Evolutionary conservation across 2,113 vertebrate species (phyloP).

Genomic region (Salvelinus sp.): DNA sequence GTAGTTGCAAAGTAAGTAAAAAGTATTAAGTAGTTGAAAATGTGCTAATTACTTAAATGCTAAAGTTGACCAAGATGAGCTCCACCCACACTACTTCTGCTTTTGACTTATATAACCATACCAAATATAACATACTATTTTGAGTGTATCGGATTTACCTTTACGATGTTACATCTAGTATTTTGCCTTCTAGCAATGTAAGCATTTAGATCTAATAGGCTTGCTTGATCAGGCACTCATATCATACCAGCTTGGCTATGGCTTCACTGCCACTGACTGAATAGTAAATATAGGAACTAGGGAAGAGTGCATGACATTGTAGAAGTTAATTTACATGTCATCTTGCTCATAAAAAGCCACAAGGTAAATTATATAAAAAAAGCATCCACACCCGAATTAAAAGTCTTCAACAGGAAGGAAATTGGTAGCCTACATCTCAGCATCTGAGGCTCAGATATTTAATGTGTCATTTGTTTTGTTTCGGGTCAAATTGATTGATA

Average conservation of each 20-base stretch:
- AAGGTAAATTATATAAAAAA: neutral
- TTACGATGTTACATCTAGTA: too few species aligned
- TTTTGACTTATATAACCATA: too few species aligned
- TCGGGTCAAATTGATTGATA: neutral
- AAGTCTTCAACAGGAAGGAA: conserved; percentile 6
- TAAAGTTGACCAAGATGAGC: too few species aligned
- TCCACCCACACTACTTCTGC: too few species aligned
- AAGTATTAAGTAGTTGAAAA: too few species aligned
- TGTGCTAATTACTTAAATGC: too few species aligned
- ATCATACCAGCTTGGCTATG: neutral
- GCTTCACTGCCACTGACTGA: conserved; percentile 21
- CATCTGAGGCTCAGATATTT: neutral
- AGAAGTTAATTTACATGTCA: conserved; percentile 16
- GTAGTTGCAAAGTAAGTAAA: too few species aligned
- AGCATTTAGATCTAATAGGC: neutral
- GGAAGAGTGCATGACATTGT: conserved; percentile 2
- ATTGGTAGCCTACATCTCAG: too few species aligned
- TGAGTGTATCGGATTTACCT: too few species aligned
- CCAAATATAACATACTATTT: too few species aligned
- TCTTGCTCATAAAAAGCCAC: conserved; percentile 8
- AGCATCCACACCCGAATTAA: conserved; percentile 34
- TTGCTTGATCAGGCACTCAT: neutral
- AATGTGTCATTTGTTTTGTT: neutral
- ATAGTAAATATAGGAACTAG: conserved; percentile 49
- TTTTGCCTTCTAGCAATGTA: neutral